These are phyloP conservation scores for Pandemis heparana DNA, from an alignment of 2,888 invertebrate species.

Conservation along the genomic window DNA sequence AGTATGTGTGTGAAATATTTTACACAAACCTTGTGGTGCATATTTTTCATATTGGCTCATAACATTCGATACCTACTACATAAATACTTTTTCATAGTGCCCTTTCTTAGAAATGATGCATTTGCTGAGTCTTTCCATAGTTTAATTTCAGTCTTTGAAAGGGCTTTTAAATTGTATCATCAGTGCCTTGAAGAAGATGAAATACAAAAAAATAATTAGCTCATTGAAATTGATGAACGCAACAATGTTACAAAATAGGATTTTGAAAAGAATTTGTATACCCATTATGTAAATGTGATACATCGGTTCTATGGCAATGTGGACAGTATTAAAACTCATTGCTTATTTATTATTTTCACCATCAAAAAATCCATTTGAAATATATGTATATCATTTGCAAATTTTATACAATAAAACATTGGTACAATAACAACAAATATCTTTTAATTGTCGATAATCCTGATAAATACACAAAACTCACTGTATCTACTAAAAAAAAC, in stretches of 20 bases:
- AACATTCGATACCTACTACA: not conserved
- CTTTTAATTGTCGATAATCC: conserved; percentile 15
- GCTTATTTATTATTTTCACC: conserved; percentile 22
- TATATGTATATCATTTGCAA: conserved; percentile 7
- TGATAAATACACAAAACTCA: not conserved
- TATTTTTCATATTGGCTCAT: not conserved
- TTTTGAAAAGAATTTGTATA: not conserved
- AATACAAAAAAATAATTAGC: not conserved
- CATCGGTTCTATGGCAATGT: conserved; percentile 1
- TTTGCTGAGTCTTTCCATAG: conserved; percentile 3
- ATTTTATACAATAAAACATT: conserved; percentile 29
- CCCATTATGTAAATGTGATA: not conserved
- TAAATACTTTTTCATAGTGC: conserved; percentile 16
- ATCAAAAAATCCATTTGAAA: conserved; percentile 12
- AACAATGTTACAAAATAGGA: not conserved
- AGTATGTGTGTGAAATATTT: not conserved
- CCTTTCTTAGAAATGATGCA: not conserved
- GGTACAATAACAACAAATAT: conserved; percentile 14
- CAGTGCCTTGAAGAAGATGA: not conserved
- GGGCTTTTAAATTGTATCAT: not conserved
- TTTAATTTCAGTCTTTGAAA: conserved; percentile 1
- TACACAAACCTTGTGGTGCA: not conserved
- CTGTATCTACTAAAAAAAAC: conserved; percentile 9
- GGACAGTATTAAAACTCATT: conserved; percentile 34
- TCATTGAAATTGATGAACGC: too few species aligned